A percentile compares a stretch with the other conserved stretches of the same genome.
phyloP scores from a whole-genome alignment of 2,888 invertebrate genomes.

The Rhogogaster chlorosoma region DNA sequence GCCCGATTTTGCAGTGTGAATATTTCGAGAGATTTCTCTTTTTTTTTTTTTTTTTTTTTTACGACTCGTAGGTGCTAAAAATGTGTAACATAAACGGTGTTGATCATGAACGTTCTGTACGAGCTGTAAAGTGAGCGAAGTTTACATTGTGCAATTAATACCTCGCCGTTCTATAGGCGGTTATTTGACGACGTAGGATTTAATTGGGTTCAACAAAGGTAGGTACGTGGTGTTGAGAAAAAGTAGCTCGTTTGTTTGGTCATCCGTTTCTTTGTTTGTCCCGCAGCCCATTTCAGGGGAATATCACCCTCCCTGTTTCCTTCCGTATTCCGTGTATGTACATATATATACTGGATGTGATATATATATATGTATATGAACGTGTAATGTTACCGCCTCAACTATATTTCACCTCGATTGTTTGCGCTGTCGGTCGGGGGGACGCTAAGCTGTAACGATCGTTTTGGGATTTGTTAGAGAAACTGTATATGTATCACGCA shows the following conservation, averaged over 20 bases:
- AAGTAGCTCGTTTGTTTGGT: slow-evolving; percentile 9
- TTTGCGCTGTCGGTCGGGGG: slow-evolving; percentile 1
- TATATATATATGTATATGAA: neutral
- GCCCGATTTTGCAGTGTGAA: neutral
- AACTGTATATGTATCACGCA: slow-evolving; percentile 24
- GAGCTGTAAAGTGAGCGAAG: neutral
- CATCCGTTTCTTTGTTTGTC: slow-evolving; percentile 32
- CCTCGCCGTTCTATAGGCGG: neutral
- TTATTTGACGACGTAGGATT: slow-evolving; percentile 8
- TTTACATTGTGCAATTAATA: slow-evolving; percentile 11
- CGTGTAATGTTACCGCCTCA: slow-evolving; percentile 28
- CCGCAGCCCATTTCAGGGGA: neutral
- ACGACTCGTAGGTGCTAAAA: neutral
- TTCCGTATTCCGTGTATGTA: neutral
- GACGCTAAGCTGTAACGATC: slow-evolving; percentile 39
- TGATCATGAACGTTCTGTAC: neutral
- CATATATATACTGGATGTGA: neutral
- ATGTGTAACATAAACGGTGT: neutral
- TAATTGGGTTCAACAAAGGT: neutral
- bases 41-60: neutral
- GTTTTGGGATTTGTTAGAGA: slow-evolving; percentile 43
- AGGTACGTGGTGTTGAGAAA: neutral
- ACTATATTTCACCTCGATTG: slow-evolving; percentile 35
- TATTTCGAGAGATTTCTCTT: neutral
- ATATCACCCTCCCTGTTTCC: slow-evolving; percentile 18